Percentiles rank a stretch among this genome's conserved stretches.
phyloP scores from a whole-genome alignment of 2,888 invertebrate genomes.

The Neoascia interrupta region DNA sequence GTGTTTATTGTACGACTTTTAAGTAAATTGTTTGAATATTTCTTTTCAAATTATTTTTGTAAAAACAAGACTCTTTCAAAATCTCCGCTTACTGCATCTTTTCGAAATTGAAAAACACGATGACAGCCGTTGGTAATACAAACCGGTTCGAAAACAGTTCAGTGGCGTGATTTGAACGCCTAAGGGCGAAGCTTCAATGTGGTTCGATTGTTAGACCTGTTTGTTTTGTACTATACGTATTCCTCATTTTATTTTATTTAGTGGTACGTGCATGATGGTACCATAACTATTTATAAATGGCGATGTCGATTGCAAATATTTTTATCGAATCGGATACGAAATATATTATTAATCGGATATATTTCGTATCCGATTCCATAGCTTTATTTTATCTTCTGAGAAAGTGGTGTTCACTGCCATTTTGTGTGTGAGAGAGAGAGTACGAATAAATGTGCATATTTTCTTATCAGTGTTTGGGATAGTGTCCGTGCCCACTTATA shows the following conservation, averaged over 20 bases:
- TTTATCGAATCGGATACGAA: too few species aligned
- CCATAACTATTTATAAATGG: too few species aligned
- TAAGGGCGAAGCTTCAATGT: background rate
- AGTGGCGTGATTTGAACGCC: background rate
- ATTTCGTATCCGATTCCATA: too few species aligned
- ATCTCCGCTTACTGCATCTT: conserved; percentile 49
- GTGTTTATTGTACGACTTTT: background rate
- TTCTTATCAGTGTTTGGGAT: too few species aligned
- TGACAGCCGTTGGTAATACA: conserved; percentile 61
- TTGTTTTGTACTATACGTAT: background rate
- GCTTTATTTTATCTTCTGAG: too few species aligned
- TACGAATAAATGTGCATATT: too few species aligned
- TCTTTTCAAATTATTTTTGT: conserved; percentile 2
- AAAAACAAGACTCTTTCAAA: background rate
- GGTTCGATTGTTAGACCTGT: background rate
- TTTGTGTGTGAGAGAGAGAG: too few species aligned
- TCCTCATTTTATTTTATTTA: background rate
- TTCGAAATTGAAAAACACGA: conserved; percentile 49
- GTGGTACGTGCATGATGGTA: background rate
- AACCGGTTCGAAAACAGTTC: conserved; percentile 30
- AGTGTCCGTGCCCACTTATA: too few species aligned
- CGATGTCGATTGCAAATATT: too few species aligned
- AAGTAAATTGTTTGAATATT: conserved; percentile 2
- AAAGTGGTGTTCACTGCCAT: too few species aligned
- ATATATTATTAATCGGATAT: too few species aligned